Conservation (phyloP, 2,113 vertebrate species). For the Hylia prasina region DNA sequence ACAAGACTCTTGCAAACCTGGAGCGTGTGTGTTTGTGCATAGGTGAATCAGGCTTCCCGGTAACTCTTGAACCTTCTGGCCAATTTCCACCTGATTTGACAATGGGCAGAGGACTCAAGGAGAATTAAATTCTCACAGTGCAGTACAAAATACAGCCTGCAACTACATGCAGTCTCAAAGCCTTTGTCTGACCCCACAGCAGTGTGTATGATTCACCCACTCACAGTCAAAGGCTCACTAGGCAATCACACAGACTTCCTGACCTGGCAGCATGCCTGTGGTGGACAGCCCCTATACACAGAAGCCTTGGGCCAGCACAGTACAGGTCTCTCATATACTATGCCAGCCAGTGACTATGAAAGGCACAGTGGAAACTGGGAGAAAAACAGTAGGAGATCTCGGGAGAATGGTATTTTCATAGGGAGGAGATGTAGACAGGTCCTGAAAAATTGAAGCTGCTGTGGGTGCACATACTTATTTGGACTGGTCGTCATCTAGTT, state of each 20-base stretch:
- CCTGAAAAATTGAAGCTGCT: neutral
- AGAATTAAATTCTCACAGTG: neutral
- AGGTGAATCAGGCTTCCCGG: neutral
- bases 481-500: neutral
- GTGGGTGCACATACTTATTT: neutral
- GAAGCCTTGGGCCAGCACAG: neutral
- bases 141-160: neutral
- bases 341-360: neutral
- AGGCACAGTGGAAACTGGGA: neutral
- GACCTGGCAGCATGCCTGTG: neutral
- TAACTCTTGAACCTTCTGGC: neutral
- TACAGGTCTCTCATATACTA: neutral
- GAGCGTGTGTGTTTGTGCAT: rapidly evolving
- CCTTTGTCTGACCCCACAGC: neutral
- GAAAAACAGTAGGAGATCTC: neutral
- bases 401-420: neutral
- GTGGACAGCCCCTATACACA: neutral
- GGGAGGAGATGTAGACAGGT: neutral
- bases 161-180: neutral
- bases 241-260: neutral
- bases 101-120: neutral
- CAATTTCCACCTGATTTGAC: conserved; percentile 1
- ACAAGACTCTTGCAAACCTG: neutral
- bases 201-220: neutral
- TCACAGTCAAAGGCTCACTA: neutral